phyloP scores from a whole-genome alignment of 2,888 invertebrate species.

The Zootermopsis nevadensis region DNA sequence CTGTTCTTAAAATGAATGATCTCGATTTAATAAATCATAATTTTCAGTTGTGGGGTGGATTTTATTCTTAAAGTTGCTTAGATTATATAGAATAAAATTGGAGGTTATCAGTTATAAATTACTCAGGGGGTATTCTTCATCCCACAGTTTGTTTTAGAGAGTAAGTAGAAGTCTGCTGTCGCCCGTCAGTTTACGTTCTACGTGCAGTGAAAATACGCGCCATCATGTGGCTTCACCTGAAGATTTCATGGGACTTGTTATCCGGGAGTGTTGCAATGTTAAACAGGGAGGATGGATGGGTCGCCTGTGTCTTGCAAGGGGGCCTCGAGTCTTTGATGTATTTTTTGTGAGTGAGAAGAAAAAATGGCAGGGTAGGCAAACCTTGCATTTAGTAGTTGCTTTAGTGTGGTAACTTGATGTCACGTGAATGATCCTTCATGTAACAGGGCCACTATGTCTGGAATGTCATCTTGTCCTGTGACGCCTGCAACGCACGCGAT shows the following conservation, averaged over 20 bases:
- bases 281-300: not conserved
- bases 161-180: no score
- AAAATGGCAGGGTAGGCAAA: no score
- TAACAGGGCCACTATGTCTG: constrained; percentile 17
- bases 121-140: no score
- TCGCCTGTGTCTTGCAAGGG: not conserved
- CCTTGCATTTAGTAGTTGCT: not conserved
- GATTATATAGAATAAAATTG: no score
- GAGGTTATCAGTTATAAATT: no score
- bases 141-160: no score
- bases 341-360: not conserved
- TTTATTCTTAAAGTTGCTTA: no score
- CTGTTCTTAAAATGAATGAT: no score
- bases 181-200: no score
- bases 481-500: constrained; percentile 9
- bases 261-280: not conserved
- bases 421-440: not conserved
- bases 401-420: not conserved
- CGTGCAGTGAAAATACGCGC: no score
- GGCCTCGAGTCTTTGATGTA: not conserved
- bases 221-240: not conserved
- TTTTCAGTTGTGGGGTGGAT: no score
- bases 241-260: not conserved
- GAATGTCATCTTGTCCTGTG: constrained; percentile 31
- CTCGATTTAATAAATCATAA: no score